Percentiles rank a stretch among this genome's conserved stretches.
These are phyloP conservation scores for Sceloporus undulatus DNA, from an alignment of 2,113 vertebrate genomes.

Conservation along the genomic window DNA sequence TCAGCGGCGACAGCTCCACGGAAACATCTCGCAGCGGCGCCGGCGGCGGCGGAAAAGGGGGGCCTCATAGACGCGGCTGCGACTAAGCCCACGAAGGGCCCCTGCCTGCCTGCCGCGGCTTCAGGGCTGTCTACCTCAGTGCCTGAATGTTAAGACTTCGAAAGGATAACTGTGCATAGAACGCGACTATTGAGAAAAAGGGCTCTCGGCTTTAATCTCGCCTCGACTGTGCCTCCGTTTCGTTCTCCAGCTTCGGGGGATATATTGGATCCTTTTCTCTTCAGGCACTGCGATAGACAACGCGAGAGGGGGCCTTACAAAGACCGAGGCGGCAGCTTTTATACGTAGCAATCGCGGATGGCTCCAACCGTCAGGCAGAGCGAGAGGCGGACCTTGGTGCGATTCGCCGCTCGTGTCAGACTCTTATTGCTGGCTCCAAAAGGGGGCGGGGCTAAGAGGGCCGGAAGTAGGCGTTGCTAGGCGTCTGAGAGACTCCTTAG, in stretches of 20 bases:
- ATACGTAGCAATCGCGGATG: constrained; percentile 58
- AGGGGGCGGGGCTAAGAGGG: rapidly evolving
- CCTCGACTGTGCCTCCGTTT: no score
- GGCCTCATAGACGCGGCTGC: constrained; percentile 74
- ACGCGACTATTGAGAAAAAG: no score
- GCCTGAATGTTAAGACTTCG: constrained; percentile 24
- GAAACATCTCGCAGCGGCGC: constrained; percentile 72
- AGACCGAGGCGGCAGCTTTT: neutral
- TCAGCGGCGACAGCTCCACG: constrained; percentile 65
- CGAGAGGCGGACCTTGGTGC: neutral
- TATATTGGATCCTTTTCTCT: no score
- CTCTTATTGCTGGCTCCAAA: constrained; percentile 6
- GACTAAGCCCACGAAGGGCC: constrained; percentile 26
- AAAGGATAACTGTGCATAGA: no score
- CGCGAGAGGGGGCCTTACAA: neutral
- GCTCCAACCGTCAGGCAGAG: constrained; percentile 15
- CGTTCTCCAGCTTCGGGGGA: no score
- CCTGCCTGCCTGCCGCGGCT: neutral
- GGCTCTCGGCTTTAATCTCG: no score
- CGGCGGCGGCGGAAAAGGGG: constrained; percentile 43
- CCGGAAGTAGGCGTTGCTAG: rapidly evolving
- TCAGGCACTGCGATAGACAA: constrained; percentile 32
- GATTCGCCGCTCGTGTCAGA: constrained; percentile 3
- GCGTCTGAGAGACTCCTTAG: neutral
- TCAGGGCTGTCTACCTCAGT: rapidly evolving